Evolutionary conservation across 2,113 vertebrate genomes (phyloP).

Genomic region (Sarotherodon lohbergeri): DNA sequence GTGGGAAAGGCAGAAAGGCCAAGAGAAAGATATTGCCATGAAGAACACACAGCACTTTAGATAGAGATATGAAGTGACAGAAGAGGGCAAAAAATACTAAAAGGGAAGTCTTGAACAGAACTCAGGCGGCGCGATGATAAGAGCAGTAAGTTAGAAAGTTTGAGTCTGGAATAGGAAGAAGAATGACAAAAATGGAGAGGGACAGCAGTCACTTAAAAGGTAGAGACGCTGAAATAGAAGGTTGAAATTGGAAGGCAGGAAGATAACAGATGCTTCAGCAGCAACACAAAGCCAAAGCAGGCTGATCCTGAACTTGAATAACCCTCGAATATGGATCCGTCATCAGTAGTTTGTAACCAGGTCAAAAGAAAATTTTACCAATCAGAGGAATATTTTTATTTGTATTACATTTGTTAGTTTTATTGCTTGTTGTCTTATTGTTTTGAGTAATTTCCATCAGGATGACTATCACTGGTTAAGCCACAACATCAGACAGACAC

Average conservation of each 20-base stretch:
- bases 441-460: background rate
- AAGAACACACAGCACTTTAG: background rate
- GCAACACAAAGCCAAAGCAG: background rate
- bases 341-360: background rate
- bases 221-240: background rate
- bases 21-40: background rate
- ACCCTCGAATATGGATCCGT: background rate
- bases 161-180: background rate
- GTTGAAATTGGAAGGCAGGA: background rate
- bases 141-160: background rate
- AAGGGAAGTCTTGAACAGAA: background rate
- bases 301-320: background rate
- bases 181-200: background rate
- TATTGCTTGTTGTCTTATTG: background rate
- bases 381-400: background rate
- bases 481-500: background rate
- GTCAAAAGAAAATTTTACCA: background rate
- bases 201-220: background rate
- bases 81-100: background rate
- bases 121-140: background rate
- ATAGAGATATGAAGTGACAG: conserved; percentile 36
- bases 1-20: conserved; percentile 12
- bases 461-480: background rate
- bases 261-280: background rate
- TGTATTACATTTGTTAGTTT: background rate